phyloP scores from a whole-genome alignment of 1,140 invertebrate genomes.

The Caenorhabditis brenneri region DNA sequence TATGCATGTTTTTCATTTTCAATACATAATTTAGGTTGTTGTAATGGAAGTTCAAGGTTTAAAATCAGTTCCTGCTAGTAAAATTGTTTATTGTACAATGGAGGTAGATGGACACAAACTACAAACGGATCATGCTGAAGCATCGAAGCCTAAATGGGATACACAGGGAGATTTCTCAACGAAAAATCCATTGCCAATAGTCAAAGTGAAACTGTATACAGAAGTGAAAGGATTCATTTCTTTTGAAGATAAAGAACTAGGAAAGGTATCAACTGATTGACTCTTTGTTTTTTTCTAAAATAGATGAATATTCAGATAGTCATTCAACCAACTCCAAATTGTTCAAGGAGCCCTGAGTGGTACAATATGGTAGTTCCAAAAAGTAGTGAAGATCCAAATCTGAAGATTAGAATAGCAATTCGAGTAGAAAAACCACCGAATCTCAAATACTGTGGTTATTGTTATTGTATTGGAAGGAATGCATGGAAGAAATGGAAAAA shows the following conservation, averaged over 20 bases:
- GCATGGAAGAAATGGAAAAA: constrained; percentile 99
- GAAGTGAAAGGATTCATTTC: constrained; percentile 95
- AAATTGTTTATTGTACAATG: constrained; percentile 99
- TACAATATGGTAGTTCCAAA: constrained; percentile 94
- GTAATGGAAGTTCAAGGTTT: constrained; percentile 98
- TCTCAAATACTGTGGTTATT: constrained; percentile 94
- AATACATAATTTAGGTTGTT: constrained; percentile 83
- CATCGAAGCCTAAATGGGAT: constrained; percentile 84
- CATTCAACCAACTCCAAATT: constrained; percentile 72
- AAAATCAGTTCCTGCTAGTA: constrained; percentile 91
- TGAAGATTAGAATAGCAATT: constrained; percentile 92
- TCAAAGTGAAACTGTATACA: constrained; percentile 86
- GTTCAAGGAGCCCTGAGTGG: constrained; percentile 82
- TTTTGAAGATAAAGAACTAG: constrained; percentile 97
- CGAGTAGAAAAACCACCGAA: constrained; percentile 96
- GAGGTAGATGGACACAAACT: constrained; percentile 95
- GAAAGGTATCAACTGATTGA: too few relatives aligned
- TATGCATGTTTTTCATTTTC: neutral
- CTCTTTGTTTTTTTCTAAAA: too few relatives aligned
- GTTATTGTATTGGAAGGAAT: constrained; percentile 91
- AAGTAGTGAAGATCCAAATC: constrained; percentile 89
- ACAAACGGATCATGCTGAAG: constrained; percentile 98
- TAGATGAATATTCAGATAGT: constrained; percentile 72
- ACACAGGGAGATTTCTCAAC: constrained; percentile 96
- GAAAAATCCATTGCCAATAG: constrained; percentile 90